Evolutionary conservation across 2,888 invertebrate genomes (phyloP).

Genomic region (Pseudeuparius sepicola): DNA sequence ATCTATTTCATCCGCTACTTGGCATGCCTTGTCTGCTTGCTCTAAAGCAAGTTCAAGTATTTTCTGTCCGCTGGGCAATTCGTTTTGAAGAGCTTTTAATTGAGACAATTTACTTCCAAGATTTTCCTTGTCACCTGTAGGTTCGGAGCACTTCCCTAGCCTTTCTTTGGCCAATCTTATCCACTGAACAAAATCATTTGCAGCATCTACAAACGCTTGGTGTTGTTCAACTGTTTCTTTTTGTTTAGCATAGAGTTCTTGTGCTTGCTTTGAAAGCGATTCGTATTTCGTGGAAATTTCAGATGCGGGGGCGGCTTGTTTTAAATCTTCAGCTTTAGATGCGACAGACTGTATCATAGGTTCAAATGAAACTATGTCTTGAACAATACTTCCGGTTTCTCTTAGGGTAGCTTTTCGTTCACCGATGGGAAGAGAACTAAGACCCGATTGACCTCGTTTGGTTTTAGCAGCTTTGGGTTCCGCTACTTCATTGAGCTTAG

Average conservation of each 20-base stretch:
- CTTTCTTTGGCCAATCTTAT: constrained; percentile 83
- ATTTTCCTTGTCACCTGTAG: constrained; percentile 84
- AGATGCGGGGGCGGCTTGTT: constrained; percentile 82
- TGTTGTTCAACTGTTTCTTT: constrained; percentile 84
- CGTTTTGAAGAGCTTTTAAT: constrained; percentile 73
- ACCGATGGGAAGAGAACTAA: constrained; percentile 69
- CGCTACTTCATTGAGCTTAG: constrained; percentile 80
- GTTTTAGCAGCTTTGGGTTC: constrained; percentile 75
- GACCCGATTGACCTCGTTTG: constrained; percentile 66
- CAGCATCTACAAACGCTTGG: constrained; percentile 85
- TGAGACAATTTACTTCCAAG: constrained; percentile 79
- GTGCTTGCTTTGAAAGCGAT: constrained; percentile 80
- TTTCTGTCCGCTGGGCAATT: constrained; percentile 71
- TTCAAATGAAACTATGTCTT: constrained; percentile 93
- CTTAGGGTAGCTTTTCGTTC: constrained; percentile 82
- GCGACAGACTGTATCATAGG: constrained; percentile 95
- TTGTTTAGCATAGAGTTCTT: constrained; percentile 79
- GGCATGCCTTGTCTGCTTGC: constrained; percentile 79
- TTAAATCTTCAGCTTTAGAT: constrained; percentile 85
- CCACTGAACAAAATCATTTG: constrained; percentile 89
- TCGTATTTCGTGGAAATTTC: constrained; percentile 89
- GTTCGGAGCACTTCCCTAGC: constrained; percentile 83
- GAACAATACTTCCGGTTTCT: constrained; percentile 88
- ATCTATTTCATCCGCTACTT: constrained; percentile 74
- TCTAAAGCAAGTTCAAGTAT: constrained; percentile 75